Conservation (phyloP, 2,888 invertebrate species). For the Romanomermis culicivorax region DNA sequence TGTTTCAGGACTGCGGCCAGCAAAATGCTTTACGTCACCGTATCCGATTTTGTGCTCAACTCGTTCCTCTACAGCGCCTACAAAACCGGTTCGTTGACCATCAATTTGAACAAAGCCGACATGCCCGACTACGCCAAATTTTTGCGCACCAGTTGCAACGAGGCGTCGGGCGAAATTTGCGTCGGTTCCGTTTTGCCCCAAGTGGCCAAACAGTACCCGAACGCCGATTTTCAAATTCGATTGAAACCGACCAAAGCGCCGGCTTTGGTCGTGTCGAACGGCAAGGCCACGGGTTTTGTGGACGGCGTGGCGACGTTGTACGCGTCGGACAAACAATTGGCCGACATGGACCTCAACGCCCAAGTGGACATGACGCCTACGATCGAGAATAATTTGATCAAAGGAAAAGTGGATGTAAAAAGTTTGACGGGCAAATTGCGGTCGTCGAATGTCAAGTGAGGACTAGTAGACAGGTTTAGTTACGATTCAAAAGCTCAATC, state of each 20-base stretch:
- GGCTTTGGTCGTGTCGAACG: background rate
- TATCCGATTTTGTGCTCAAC: background rate
- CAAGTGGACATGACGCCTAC: background rate
- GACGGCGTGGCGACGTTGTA: background rate
- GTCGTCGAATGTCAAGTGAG: too few relatives aligned
- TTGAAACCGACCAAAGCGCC: background rate
- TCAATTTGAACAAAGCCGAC: background rate
- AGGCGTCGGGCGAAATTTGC: background rate
- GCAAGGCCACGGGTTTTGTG: background rate
- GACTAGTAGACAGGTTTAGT: too few relatives aligned
- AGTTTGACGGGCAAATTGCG: background rate
- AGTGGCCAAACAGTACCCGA: background rate
- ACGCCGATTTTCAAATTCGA: background rate
- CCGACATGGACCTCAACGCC: background rate
- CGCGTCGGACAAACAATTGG: background rate
- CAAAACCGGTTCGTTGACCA: background rate
- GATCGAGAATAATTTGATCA: background rate
- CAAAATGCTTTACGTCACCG: background rate
- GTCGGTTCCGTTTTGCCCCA: background rate
- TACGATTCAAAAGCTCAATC: too few relatives aligned
- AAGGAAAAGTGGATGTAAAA: background rate
- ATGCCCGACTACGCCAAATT: background rate
- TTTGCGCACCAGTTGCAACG: background rate
- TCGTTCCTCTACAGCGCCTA: background rate
- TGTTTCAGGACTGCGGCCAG: too few relatives aligned